These are phyloP conservation scores for Australoheros scitulus DNA, from an alignment of 2,113 vertebrate species.

Conservation along the genomic window DNA sequence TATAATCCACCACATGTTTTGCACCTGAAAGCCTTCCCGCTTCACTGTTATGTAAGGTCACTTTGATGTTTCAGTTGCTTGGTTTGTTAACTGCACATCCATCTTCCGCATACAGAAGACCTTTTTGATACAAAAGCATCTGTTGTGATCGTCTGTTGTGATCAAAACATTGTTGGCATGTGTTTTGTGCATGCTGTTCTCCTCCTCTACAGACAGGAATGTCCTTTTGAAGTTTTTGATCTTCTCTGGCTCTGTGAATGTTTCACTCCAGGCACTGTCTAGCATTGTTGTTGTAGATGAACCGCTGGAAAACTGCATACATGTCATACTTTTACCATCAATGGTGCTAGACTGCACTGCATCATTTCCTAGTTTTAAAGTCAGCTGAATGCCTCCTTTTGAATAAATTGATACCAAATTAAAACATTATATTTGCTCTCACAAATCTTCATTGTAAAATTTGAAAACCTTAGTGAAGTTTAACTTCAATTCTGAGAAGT, in stretches of 20 bases:
- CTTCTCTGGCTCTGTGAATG: slow-evolving; percentile 31
- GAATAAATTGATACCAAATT: background rate
- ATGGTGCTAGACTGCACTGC: slow-evolving; percentile 6
- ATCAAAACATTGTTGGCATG: slow-evolving; percentile 33
- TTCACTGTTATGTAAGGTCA: background rate
- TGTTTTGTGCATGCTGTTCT: slow-evolving; percentile 21
- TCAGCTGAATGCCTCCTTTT: background rate
- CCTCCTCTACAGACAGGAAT: slow-evolving; percentile 1
- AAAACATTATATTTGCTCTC: background rate
- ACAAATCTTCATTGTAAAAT: background rate
- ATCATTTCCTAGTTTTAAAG: slow-evolving; percentile 48
- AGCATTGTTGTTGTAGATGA: slow-evolving; percentile 31
- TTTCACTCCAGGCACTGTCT: slow-evolving; percentile 32
- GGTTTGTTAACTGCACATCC: slow-evolving; percentile 17
- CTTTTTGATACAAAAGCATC: slow-evolving; percentile 27
- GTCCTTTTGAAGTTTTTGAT: slow-evolving; percentile 40
- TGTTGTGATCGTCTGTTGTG: slow-evolving; percentile 1
- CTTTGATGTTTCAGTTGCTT: background rate
- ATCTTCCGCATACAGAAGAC: slow-evolving; percentile 17
- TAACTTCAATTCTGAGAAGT: slow-evolving; percentile 24
- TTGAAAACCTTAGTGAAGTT: slow-evolving; percentile 31
- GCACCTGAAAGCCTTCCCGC: slow-evolving; percentile 60
- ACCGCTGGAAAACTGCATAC: slow-evolving; percentile 39
- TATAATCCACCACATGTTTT: slow-evolving; percentile 58
- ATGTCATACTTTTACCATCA: slow-evolving; percentile 45